These are phyloP conservation scores for Acanthoscelides obtectus DNA, from an alignment of 2,888 invertebrate species.

Conservation along the genomic window DNA sequence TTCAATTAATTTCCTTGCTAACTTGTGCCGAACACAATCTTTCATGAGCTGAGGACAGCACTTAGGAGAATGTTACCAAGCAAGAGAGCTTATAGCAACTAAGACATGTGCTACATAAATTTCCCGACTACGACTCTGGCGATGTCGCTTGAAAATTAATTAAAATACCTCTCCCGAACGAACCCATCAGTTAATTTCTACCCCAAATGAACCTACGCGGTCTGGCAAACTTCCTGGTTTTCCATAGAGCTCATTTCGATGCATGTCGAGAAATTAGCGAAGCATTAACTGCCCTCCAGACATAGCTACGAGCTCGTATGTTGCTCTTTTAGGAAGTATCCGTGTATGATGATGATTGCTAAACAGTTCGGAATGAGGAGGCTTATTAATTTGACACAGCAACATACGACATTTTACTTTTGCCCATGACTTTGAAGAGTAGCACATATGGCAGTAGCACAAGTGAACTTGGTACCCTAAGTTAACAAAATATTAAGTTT, in stretches of 20 bases:
- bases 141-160: background rate
- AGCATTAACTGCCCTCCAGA: background rate
- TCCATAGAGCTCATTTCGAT: background rate
- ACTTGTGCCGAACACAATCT: too few relatives aligned
- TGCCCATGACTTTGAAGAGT: too few relatives aligned
- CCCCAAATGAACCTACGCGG: background rate
- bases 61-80: too few relatives aligned
- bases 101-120: too few relatives aligned
- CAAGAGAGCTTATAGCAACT: too few relatives aligned
- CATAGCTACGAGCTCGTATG: background rate
- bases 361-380: background rate
- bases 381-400: too few relatives aligned
- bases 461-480: too few relatives aligned
- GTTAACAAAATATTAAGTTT: too few relatives aligned
- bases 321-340: background rate
- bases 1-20: too few relatives aligned
- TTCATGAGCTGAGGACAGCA: too few relatives aligned
- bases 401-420: too few relatives aligned
- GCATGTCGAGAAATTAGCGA: background rate
- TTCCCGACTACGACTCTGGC: background rate
- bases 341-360: background rate
- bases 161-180: background rate
- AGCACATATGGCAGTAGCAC: too few relatives aligned
- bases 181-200: background rate
- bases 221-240: background rate